phyloP scores from a whole-genome alignment of 2,888 invertebrate genomes.

The Saturnia pavonia region DNA sequence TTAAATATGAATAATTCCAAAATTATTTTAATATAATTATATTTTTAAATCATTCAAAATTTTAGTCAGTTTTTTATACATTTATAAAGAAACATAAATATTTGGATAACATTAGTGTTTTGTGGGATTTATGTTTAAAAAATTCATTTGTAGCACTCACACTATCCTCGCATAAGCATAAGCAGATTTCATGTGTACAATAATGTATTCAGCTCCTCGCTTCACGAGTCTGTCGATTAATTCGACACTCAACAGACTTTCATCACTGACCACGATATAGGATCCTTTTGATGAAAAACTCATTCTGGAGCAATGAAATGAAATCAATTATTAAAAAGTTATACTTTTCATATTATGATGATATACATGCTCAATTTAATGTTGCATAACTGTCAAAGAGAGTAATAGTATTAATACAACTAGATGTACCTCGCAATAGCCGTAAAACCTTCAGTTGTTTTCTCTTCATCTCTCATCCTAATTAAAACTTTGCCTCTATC shows the following conservation, averaged over 20 bases:
- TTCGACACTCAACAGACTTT: slow-evolving; percentile 38
- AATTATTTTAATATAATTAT: too few relatives aligned
- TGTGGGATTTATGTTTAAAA: too few relatives aligned
- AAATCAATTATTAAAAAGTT: neutral
- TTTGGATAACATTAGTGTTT: too few relatives aligned
- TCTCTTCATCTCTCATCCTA: slow-evolving; percentile 33
- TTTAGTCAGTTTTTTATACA: too few relatives aligned
- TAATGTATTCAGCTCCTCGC: slow-evolving; percentile 41
- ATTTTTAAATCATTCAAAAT: too few relatives aligned
- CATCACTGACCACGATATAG: slow-evolving; percentile 41
- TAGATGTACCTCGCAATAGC: neutral
- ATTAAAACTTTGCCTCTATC: slow-evolving; percentile 68
- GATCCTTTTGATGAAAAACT: slow-evolving; percentile 35
- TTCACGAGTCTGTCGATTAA: slow-evolving; percentile 40
- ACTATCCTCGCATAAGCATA: slow-evolving; percentile 38
- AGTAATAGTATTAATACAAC: neutral
- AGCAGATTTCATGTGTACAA: slow-evolving; percentile 38
- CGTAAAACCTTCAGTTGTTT: neutral
- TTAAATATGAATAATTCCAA: too few relatives aligned
- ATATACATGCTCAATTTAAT: too few relatives aligned
- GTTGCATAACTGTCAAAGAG: too few relatives aligned
- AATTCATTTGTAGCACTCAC: slow-evolving; percentile 35
- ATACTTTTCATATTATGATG: too few relatives aligned
- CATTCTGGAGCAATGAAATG: slow-evolving; percentile 38
- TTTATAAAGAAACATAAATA: too few relatives aligned